Evolutionary conservation across 2,797 vertebrate species (phyloP).

Genomic region (Centroberyx gerrardi): DNA sequence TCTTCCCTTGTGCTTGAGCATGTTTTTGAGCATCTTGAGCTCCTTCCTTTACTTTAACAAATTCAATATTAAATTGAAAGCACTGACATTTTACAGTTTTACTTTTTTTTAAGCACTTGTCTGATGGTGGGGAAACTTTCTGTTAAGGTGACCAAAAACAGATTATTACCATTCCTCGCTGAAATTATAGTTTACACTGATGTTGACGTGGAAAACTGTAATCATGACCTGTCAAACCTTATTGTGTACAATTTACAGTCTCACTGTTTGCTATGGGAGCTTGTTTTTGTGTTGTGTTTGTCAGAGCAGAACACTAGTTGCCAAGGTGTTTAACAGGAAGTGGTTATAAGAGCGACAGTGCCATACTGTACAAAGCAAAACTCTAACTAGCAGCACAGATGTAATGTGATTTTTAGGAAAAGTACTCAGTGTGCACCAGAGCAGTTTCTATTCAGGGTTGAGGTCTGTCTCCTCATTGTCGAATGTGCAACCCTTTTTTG

Average conservation of each 20-base stretch:
- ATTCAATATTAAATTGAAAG: too few relatives aligned
- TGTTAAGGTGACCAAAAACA: too few relatives aligned
- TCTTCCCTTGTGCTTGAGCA: too few relatives aligned
- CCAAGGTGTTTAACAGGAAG: slow-evolving; percentile 71
- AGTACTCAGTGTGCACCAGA: too few relatives aligned
- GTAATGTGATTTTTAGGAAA: too few relatives aligned
- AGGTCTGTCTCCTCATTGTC: neutral
- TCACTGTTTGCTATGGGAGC: slow-evolving; percentile 4
- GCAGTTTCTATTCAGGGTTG: too few relatives aligned
- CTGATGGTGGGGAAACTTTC: too few relatives aligned
- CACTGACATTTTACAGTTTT: too few relatives aligned
- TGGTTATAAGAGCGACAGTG: slow-evolving; percentile 63
- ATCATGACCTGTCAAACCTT: neutral
- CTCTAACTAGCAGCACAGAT: neutral
- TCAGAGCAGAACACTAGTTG: slow-evolving; percentile 37
- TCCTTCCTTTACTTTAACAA: too few relatives aligned
- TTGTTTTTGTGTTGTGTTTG: slow-evolving; percentile 27
- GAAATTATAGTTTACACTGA: neutral
- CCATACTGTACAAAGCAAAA: slow-evolving; percentile 30
- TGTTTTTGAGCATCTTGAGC: too few relatives aligned
- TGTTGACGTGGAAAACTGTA: neutral
- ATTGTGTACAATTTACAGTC: neutral
- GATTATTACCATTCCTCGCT: neutral
- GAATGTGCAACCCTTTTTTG: slow-evolving; percentile 11
- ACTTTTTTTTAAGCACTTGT: too few relatives aligned